A percentile compares a stretch with the other conserved stretches of the same genome.
Evolutionary conservation across 1,140 invertebrate species (phyloP).

Genomic region (Pseudomyrmex cubaensis): DNA sequence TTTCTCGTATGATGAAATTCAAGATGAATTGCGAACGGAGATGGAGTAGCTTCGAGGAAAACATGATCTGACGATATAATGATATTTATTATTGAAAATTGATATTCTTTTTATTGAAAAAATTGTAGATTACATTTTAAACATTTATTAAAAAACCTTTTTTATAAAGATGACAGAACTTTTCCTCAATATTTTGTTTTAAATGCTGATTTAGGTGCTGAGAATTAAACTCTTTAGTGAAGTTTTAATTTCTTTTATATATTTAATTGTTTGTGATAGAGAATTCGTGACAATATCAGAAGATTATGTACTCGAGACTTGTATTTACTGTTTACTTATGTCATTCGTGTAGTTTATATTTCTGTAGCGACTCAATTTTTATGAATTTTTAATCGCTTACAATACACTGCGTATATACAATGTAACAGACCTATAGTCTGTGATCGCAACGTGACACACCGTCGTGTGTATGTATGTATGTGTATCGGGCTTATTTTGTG

Average conservation of each 20-base stretch:
- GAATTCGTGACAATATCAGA: no score
- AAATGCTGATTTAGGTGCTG: not conserved
- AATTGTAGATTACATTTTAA: no score
- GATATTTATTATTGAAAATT: not conserved
- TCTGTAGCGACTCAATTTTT: not conserved
- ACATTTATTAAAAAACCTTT: no score
- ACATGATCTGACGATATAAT: not conserved
- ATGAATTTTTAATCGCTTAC: constrained; percentile 24
- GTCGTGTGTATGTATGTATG: not conserved
- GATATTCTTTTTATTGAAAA: not conserved
- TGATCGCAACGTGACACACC: constrained; percentile 19
- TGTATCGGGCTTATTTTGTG: constrained; percentile 52
- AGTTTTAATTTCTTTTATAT: no score
- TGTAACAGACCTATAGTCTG: constrained; percentile 10
- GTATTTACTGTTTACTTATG: not conserved
- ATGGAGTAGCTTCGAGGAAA: not conserved
- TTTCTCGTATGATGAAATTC: constrained; percentile 9
- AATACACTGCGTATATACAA: not conserved
- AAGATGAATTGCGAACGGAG: constrained; percentile 23
- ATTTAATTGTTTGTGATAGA: no score
- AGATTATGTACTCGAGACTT: not conserved
- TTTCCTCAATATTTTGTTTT: not conserved
- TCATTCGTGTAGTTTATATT: not conserved
- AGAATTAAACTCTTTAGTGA: not conserved
- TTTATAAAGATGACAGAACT: not conserved